phyloP scores from a whole-genome alignment of 1,140 invertebrate species.

The Ditylenchus dipsaci region DNA sequence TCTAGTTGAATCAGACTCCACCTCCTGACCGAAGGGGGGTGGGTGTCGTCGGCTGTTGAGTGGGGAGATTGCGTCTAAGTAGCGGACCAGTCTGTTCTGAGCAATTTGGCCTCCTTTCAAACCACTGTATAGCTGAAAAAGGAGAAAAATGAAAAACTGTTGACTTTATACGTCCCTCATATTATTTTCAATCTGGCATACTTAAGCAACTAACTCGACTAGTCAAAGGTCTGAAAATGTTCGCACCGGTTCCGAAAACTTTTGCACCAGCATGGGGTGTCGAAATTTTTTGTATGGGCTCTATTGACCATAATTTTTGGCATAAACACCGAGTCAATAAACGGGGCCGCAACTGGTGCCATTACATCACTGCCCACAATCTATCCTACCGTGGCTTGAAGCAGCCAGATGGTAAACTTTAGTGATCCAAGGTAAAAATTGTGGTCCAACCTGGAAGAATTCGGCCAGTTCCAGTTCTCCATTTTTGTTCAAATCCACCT shows the following conservation, averaged over 20 bases:
- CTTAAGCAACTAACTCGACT: too few relatives aligned
- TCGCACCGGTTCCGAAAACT: slow-evolving; percentile 13
- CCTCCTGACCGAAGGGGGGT: slow-evolving; percentile 40
- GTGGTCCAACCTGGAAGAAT: slow-evolving; percentile 82
- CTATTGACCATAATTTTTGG: too few relatives aligned
- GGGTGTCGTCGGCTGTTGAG: background rate
- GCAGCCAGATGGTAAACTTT: too few relatives aligned
- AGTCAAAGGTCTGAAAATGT: too few relatives aligned
- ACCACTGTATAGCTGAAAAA: slow-evolving; percentile 56
- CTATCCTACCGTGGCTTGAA: too few relatives aligned
- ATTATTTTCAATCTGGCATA: too few relatives aligned
- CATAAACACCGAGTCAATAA: too few relatives aligned
- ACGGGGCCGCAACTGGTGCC: too few relatives aligned
- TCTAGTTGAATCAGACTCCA: slow-evolving; percentile 19
- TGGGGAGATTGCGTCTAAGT: slow-evolving; percentile 51
- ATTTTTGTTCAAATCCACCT: slow-evolving; percentile 98
- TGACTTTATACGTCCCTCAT: too few relatives aligned
- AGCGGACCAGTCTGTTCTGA: slow-evolving; percentile 53
- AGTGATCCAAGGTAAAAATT: slow-evolving; percentile 4
- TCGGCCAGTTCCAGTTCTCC: slow-evolving; percentile 97
- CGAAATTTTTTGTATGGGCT: background rate
- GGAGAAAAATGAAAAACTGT: too few relatives aligned
- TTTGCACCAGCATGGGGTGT: background rate
- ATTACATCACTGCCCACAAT: background rate
- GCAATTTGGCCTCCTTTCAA: slow-evolving; percentile 55